Percentiles rank a stretch among this genome's conserved stretches.
Conservation (phyloP, 2,113 vertebrate genomes). For the Upupa epops region DNA sequence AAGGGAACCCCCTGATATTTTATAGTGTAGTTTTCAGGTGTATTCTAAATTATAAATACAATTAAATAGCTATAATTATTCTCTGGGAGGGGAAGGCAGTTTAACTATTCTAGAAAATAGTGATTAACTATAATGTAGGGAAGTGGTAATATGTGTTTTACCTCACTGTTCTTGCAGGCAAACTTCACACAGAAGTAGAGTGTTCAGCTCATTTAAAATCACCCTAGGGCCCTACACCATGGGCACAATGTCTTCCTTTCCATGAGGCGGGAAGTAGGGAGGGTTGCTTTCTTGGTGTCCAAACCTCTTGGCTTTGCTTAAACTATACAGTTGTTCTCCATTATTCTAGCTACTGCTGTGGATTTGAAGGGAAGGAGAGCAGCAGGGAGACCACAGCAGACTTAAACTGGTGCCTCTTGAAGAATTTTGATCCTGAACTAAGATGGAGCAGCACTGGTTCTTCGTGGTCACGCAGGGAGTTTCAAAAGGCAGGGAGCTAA, state of each 20-base stretch:
- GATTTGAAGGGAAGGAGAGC: neutral
- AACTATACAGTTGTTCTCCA: neutral
- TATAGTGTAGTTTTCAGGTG: slow-evolving; percentile 80
- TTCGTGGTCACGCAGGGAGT: neutral
- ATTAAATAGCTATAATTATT: slow-evolving; percentile 84
- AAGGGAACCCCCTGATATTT: slow-evolving; percentile 78
- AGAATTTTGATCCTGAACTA: neutral
- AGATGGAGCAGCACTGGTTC: neutral
- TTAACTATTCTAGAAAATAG: slow-evolving; percentile 73
- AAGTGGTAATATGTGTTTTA: slow-evolving; percentile 59
- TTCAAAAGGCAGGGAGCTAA: neutral
- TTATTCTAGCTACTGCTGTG: neutral
- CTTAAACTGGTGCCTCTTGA: neutral
- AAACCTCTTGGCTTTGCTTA: slow-evolving; percentile 13
- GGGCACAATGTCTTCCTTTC: neutral
- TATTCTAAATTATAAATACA: slow-evolving; percentile 84
- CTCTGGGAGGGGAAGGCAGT: slow-evolving; percentile 75
- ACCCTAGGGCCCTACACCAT: slow-evolving; percentile 40
- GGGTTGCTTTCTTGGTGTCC: neutral
- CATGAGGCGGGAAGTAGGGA: neutral
- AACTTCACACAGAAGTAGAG: slow-evolving; percentile 19
- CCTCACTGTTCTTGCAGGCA: slow-evolving; percentile 42
- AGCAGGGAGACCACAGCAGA: neutral
- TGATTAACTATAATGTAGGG: slow-evolving; percentile 67
- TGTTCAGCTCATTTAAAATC: slow-evolving; percentile 51